Evolutionary conservation across 2,113 vertebrate species (phyloP), one percentile per base, ranked within the genome.

Genomic region (Ictidomys tridecemlineatus): DNA sequence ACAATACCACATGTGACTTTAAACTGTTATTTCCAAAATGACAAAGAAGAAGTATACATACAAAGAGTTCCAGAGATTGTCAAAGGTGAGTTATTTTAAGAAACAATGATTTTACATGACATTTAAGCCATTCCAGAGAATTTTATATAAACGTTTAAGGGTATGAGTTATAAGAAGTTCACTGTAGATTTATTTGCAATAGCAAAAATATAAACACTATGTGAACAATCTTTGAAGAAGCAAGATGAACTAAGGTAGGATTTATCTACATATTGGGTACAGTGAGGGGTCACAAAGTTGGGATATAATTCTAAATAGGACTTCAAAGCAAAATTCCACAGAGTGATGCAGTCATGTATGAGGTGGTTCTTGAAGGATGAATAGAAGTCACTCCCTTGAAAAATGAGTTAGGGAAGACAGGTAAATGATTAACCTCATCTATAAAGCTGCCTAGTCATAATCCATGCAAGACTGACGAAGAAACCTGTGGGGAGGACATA

Each of bases 51-150:
- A 48, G 16, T 1, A 45, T 20, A 45, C 8, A 7, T 53, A 37
- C 83, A 67, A 78, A 74, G 2, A 48, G 6, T 16, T 2, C 2
- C 20, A 79, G 8, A 10, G 1, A 26, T 32, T 11, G 39, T 84
- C 37, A 73, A 13, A 85, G 28, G 12, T 18, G 63, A 70, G 37
- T 58, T 76, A 48, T 85, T 89, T 96, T 24, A 85, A 85, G 58
- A 93, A 91, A 3, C 17, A 37, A 24, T 39, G 16, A 78, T 89
- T 95, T 91, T 83, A 67, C 7, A 76, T 73, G 53, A n/a, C 13
- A 72, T 18, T 79, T 79, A 93, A 58, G 22, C 7, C 39, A 65
- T 24, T 70, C 1, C 14, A 67, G 48, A 48, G 2, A 9, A 58
- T 51, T 74, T 34, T 76, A 30, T 42, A 76, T 32, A 94, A 91